Evolutionary conservation across 2,888 invertebrate genomes (phyloP).

Genomic region (Mythimna pallens): DNA sequence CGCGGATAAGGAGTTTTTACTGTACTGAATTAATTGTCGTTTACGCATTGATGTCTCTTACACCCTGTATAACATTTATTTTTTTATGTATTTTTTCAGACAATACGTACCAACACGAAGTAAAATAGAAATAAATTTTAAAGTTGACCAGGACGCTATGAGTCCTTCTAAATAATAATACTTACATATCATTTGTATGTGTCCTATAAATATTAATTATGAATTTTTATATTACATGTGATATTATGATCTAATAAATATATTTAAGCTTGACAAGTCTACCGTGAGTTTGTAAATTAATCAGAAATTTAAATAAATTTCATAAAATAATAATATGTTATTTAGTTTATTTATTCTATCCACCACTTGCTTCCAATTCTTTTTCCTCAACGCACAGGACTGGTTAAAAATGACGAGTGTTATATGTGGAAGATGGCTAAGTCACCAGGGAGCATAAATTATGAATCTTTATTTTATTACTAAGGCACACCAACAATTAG

Average conservation of each 20-base stretch:
- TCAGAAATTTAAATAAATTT: slow-evolving; percentile 68
- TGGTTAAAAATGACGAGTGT: no score
- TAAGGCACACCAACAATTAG: no score
- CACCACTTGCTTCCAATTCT: background rate
- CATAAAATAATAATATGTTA: slow-evolving; percentile 30
- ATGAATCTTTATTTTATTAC: no score
- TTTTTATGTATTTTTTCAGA: slow-evolving; percentile 79
- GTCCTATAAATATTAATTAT: slow-evolving; percentile 19
- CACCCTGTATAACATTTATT: background rate
- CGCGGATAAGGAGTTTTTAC: no score
- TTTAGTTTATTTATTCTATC: background rate
- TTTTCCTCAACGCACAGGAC: background rate
- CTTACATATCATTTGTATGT: background rate
- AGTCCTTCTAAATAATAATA: slow-evolving; percentile 47
- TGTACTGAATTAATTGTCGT: no score
- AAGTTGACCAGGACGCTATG: slow-evolving; percentile 89
- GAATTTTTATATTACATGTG: slow-evolving; percentile 34
- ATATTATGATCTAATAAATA: slow-evolving; percentile 28
- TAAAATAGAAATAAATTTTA: slow-evolving; percentile 93
- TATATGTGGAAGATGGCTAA: no score
- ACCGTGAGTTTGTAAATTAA: slow-evolving; percentile 70
- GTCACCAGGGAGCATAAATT: no score
- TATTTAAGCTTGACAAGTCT: slow-evolving; percentile 42
- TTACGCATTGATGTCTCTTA: no score
- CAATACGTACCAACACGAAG: slow-evolving; percentile 92